phyloP scores from a whole-genome alignment of 2,888 invertebrate genomes.

The Thymelicus lineola region DNA sequence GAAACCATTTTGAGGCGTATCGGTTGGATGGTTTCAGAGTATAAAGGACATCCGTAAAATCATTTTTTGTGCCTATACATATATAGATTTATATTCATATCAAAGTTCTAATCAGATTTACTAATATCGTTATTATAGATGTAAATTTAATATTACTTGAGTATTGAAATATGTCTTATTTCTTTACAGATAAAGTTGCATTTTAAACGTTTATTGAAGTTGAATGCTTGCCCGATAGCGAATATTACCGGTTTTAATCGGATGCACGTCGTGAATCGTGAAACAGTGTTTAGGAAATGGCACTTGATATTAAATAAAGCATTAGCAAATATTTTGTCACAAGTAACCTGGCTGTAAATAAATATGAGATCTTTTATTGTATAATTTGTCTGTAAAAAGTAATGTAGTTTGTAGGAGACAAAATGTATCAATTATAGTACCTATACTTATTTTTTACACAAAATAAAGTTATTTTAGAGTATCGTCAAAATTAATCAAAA shows the following conservation, averaged over 20 bases:
- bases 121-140: background rate
- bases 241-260: conserved; percentile 5
- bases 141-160: background rate
- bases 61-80: no score
- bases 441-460: no score
- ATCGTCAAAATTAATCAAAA: background rate
- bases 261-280: conserved; percentile 9
- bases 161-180: background rate
- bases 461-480: no score
- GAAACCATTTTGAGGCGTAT: no score
- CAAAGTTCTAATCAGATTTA: background rate
- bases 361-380: no score
- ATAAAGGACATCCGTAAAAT: no score
- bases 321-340: background rate
- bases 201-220: background rate
- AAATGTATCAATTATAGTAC: no score
- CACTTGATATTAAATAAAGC: background rate
- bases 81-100: no score
- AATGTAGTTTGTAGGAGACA: no score
- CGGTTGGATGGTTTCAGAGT: no score
- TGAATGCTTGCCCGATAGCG: background rate
- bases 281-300: conserved; percentile 1
- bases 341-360: background rate
- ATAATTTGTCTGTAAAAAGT: background rate
- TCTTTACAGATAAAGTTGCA: background rate